Base-by-base conservation (phyloP, 2,113 vertebrate species). In the Dasyurus viverrinus region DNA sequence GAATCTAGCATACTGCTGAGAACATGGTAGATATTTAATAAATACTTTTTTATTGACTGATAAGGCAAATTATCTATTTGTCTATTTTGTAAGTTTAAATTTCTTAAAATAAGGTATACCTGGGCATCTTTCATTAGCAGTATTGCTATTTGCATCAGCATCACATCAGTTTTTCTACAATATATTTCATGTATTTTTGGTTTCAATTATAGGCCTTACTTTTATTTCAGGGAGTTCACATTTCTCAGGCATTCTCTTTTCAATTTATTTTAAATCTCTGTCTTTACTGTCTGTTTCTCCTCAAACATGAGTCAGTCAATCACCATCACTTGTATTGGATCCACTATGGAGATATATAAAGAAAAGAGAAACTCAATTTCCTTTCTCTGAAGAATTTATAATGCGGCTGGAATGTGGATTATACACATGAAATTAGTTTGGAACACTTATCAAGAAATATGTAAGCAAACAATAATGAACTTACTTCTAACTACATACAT, bases 221-320 rank as follows among this genome's bases (percentile, higher is more conserved):
- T 93, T 95, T 89, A 91, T 94, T 50, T 30, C 50, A 24, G 76
- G 23, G 48, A 97, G 93, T 91, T 89, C 93, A 95, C 54, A 95
- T 93, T 95, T 97, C 93, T 96, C 47, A 60, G 55, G 76, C 42
- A 96, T 92, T 96, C 84, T 93, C 94, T 95, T 96, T 97, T 94
- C 94, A 93, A 95, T 95, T 97, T 96, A 91, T 90, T 92, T 96
- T 95, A 95, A 96, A 97, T 57, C 93, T 96, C 89, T 95, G 94
- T 98, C 89, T 50, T 91, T 92, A 96, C 23, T 97, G 90, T 93
- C 91, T 95, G 93, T 60, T 97, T 96, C 93, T 96, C 94, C 97
- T 97, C 96, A 95, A 96, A 95, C 93, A 92, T 55, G 50, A 94
- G 50, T 92, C 57, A 30, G 42, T 92, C 90, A 97, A 94, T 93